Conservation (phyloP, 2,888 invertebrate species). For the Electrophaes corylata region DNA sequence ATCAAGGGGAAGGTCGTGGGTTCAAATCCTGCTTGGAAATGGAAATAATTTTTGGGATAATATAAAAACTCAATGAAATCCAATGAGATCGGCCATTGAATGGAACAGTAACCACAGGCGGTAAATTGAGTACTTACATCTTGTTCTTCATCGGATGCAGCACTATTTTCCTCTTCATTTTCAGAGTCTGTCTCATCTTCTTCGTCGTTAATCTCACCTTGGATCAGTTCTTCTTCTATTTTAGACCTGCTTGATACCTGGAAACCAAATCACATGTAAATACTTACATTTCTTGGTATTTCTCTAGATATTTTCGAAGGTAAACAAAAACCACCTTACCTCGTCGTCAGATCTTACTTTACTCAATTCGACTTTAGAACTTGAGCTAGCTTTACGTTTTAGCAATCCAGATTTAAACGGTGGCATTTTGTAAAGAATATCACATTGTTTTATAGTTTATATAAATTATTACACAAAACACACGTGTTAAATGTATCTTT, state of each 20-base stretch:
- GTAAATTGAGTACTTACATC: constrained; percentile 62
- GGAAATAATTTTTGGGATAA: too few relatives aligned
- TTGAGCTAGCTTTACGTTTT: constrained; percentile 63
- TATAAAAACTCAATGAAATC: too few relatives aligned
- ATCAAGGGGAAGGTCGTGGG: too few relatives aligned
- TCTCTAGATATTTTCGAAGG: not conserved
- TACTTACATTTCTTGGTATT: not conserved
- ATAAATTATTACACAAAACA: constrained; percentile 17
- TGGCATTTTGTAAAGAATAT: constrained; percentile 58
- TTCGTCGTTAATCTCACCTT: constrained; percentile 55
- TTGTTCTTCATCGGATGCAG: constrained; percentile 67
- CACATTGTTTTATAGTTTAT: constrained; percentile 14
- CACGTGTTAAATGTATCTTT: constrained; percentile 2
- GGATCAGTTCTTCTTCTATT: constrained; percentile 54
- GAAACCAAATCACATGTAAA: not conserved
- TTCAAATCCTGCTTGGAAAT: too few relatives aligned
- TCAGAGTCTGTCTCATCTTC: constrained; percentile 71
- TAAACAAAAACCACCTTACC: constrained; percentile 37
- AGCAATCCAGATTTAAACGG: constrained; percentile 68
- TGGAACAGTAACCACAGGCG: not conserved
- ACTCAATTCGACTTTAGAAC: constrained; percentile 32
- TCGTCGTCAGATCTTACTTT: constrained; percentile 46
- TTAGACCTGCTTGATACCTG: constrained; percentile 40
- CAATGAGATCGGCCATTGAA: too few relatives aligned
- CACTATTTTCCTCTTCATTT: constrained; percentile 72